phyloP scores from a whole-genome alignment of 2,113 vertebrate genomes.

The Pangasianodon hypophthalmus region DNA sequence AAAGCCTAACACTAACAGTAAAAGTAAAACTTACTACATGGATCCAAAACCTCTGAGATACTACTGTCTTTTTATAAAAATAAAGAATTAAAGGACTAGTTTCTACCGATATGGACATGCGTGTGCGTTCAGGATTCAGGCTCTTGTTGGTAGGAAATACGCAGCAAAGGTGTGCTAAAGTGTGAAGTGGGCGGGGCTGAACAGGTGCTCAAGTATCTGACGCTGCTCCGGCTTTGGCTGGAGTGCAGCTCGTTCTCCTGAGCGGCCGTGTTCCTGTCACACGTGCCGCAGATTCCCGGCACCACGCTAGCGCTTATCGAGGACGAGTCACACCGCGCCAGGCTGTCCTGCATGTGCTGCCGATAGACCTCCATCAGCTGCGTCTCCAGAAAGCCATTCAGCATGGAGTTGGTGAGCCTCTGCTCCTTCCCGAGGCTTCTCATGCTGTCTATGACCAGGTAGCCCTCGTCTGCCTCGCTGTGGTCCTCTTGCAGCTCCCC shows the following conservation, averaged over 20 bases:
- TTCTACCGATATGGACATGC: background rate
- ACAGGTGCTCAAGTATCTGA: slow-evolving; percentile 62
- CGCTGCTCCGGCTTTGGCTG: slow-evolving; percentile 60
- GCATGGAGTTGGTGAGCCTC: slow-evolving; percentile 74
- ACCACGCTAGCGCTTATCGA: slow-evolving; percentile 64
- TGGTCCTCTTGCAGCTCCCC: background rate
- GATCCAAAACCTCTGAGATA: background rate
- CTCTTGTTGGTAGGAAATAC: slow-evolving; percentile 69
- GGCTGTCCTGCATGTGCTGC: slow-evolving; percentile 76
- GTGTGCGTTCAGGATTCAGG: slow-evolving; percentile 18
- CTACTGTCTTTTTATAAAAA: background rate
- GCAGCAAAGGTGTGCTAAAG: slow-evolving; percentile 76
- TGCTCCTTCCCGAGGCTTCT: slow-evolving; percentile 58
- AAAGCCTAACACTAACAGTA: background rate
- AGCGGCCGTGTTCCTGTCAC: slow-evolving; percentile 40
- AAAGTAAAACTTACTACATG: background rate
- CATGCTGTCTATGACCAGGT: slow-evolving; percentile 70
- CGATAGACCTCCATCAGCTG: slow-evolving; percentile 80
- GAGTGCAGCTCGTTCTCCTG: slow-evolving; percentile 66
- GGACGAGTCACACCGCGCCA: slow-evolving; percentile 68
- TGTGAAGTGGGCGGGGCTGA: slow-evolving; percentile 58
- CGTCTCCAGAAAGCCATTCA: slow-evolving; percentile 78
- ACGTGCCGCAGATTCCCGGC: slow-evolving; percentile 66
- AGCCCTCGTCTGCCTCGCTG: slow-evolving; percentile 40
- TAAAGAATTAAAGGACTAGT: background rate